phyloP scores from a whole-genome alignment of 2,113 vertebrate species.

The Chamaea fasciata region DNA sequence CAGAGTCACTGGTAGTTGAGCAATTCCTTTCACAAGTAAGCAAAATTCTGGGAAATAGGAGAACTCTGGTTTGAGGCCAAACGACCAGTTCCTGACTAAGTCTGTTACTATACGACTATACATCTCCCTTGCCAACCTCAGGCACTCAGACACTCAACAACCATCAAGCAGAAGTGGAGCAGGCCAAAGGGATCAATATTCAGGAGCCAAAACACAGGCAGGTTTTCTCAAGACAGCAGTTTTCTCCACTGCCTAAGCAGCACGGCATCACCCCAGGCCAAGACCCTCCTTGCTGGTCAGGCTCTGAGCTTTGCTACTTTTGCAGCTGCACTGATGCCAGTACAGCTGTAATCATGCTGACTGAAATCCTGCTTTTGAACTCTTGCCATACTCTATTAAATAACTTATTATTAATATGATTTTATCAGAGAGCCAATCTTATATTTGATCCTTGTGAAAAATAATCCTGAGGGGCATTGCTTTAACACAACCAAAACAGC shows the following conservation, averaged over 20 bases:
- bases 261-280: background rate
- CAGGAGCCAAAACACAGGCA: background rate
- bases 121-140: background rate
- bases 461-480: background rate
- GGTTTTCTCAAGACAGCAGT: background rate
- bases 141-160: background rate
- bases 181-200: background rate
- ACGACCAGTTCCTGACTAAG: background rate
- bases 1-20: background rate
- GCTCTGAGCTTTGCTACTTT: background rate
- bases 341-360: background rate
- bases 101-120: background rate
- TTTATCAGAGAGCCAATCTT: background rate
- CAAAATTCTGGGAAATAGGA: background rate
- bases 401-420: background rate
- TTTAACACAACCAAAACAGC: background rate
- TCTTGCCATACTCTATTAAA: background rate
- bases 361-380: background rate
- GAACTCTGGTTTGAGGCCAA: background rate
- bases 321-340: background rate
- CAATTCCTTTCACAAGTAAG: background rate
- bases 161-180: background rate
- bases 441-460: background rate
- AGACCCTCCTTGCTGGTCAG: rapidly evolving
- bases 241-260: background rate